A percentile compares a stretch with the other conserved stretches of the same genome.
Conservation (phyloP, 2,797 vertebrate genomes). For the Parambassis ranga region DNA sequence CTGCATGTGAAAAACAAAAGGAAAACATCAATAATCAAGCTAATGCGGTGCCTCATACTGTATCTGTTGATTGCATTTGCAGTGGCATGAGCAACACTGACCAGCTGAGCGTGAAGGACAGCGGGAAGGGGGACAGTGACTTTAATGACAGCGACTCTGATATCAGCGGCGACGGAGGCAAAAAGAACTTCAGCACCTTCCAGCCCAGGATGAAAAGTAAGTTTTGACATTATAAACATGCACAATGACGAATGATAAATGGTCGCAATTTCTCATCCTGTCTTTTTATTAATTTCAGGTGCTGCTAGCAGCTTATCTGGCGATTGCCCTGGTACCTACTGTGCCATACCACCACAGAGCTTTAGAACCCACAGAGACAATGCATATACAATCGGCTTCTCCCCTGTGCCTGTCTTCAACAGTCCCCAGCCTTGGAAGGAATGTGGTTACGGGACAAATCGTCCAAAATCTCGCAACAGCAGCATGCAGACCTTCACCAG, state of each 20-base stretch:
- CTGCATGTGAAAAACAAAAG: constrained; percentile 15
- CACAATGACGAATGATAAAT: constrained; percentile 4
- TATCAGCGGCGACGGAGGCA: constrained; percentile 73
- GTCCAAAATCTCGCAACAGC: constrained; percentile 55
- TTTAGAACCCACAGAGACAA: constrained; percentile 65
- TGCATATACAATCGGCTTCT: constrained; percentile 67
- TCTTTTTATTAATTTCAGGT: constrained; percentile 53
- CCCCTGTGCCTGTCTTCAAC: constrained; percentile 65
- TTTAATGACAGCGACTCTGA: constrained; percentile 84
- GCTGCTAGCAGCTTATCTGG: constrained; percentile 55
- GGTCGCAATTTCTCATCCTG: constrained; percentile 4
- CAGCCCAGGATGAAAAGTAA: constrained; percentile 71
- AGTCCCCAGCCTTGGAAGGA: constrained; percentile 68
- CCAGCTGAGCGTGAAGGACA: constrained; percentile 85
- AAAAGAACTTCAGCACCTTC: constrained; percentile 71
- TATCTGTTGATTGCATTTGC: constrained; percentile 69
- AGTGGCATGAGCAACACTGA: constrained; percentile 76
- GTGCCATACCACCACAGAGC: constrained; percentile 58
- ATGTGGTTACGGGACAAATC: constrained; percentile 59
- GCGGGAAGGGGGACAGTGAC: constrained; percentile 84
- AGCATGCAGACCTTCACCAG: constrained; percentile 70
- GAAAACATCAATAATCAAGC: constrained; percentile 76
- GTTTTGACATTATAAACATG: constrained; percentile 13
- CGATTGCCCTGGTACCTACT: constrained; percentile 57
- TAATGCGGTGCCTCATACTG: constrained; percentile 62